These are phyloP conservation scores for Noctua pronuba DNA, from an alignment of 2,888 invertebrate species.

Conservation along the genomic window DNA sequence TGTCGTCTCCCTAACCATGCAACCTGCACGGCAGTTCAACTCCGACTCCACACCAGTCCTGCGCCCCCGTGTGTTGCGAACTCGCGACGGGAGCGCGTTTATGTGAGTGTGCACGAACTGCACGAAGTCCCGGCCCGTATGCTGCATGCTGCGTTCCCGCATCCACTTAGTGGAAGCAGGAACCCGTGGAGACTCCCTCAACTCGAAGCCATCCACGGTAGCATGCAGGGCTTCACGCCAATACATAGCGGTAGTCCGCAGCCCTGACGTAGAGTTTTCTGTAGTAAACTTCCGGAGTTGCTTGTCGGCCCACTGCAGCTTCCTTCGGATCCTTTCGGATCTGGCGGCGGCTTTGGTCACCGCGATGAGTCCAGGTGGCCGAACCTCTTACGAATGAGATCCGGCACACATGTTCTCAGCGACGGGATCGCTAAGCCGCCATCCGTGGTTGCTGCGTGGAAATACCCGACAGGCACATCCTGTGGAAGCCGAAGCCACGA, in stretches of 20 bases:
- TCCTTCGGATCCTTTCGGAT: slow-evolving; percentile 53
- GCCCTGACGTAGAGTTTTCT: background rate
- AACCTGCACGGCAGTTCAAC: slow-evolving; percentile 35
- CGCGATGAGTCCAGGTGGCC: slow-evolving; percentile 3
- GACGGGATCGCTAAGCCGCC: slow-evolving; percentile 25
- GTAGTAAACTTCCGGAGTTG: background rate
- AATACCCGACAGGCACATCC: slow-evolving; percentile 23
- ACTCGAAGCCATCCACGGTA: slow-evolving; percentile 41
- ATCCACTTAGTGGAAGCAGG: slow-evolving; percentile 15
- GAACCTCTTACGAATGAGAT: slow-evolving; percentile 5
- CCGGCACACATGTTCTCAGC: slow-evolving; percentile 14
- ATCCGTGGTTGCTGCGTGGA: slow-evolving; percentile 19
- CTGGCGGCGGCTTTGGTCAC: slow-evolving; percentile 18
- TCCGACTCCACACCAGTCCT: too few species aligned
- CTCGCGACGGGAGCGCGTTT: slow-evolving; percentile 47
- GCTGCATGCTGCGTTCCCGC: too few species aligned
- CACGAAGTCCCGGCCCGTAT: slow-evolving; percentile 42
- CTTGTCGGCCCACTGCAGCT: slow-evolving; percentile 46
- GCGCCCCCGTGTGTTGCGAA: slow-evolving; percentile 32
- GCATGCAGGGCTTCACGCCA: slow-evolving; percentile 39
- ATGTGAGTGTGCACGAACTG: slow-evolving; percentile 37
- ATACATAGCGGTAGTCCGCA: slow-evolving; percentile 20
- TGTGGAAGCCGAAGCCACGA: slow-evolving; percentile 30
- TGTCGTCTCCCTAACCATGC: slow-evolving; percentile 63
- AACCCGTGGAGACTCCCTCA: slow-evolving; percentile 28